Evolutionary conservation across 1,140 invertebrate species (phyloP).

Genomic region (Argopecten irradians): DNA sequence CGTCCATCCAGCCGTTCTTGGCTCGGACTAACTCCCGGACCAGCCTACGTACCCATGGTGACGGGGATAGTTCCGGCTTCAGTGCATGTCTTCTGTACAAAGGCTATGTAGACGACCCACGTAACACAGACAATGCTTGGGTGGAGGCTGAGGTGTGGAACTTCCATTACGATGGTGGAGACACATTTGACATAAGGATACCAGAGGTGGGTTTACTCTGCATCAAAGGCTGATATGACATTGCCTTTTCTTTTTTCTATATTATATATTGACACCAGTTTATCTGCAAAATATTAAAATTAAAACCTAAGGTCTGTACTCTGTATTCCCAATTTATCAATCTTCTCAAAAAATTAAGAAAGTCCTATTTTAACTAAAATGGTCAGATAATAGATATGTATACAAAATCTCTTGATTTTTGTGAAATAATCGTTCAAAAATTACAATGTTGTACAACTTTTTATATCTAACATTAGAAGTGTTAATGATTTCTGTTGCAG

Average conservation of each 20-base stretch:
- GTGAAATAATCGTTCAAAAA: not conserved
- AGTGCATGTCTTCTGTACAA: slow-evolving; percentile 81
- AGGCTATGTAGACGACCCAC: slow-evolving; percentile 96
- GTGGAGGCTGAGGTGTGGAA: slow-evolving; percentile 95
- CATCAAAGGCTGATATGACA: too few relatives aligned
- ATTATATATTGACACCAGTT: not conserved
- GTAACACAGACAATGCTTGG: slow-evolving; percentile 97
- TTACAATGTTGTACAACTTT: not conserved
- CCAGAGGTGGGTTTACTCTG: slow-evolving; percentile 61
- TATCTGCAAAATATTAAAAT: not conserved
- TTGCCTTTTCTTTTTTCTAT: not conserved
- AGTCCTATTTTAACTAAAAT: too few relatives aligned
- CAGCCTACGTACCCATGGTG: slow-evolving; percentile 46
- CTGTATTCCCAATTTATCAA: too few relatives aligned
- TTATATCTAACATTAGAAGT: not conserved
- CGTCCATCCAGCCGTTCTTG: not conserved
- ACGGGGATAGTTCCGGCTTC: slow-evolving; percentile 60
- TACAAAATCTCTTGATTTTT: not conserved
- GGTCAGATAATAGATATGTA: not conserved
- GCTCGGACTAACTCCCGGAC: slow-evolving; percentile 39
- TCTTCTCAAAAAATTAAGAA: too few relatives aligned
- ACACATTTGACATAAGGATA: slow-evolving; percentile 67
- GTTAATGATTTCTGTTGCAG: slow-evolving; percentile 49
- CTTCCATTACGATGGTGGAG: slow-evolving; percentile 90
- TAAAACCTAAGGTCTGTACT: too few relatives aligned